Evolutionary conservation across 2,888 invertebrate species (phyloP), one percentile per base, ranked within the genome.

Genomic region (Trachelus troglodyta): DNA sequence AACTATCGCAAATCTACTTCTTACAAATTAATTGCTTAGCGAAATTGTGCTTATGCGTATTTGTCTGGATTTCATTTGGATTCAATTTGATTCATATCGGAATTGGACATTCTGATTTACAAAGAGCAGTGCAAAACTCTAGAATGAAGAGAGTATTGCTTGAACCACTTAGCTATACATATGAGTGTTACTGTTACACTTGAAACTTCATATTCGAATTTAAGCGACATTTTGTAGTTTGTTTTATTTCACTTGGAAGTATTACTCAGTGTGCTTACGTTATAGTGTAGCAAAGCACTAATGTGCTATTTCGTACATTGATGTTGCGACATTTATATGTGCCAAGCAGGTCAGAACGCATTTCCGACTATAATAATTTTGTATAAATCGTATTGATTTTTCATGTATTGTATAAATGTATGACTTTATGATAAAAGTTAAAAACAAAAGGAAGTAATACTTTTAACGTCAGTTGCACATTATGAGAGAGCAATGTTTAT

Each of bases 11-110:
- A 56, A 9, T 9, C 56, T 56, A 56, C 23, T 56, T 56, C 23
- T 23, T 56, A 56, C 23, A 2, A 0, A 9, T 23, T 56, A 56
- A 56, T 56, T 56, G 23, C 23, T 78, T 82, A 73, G 76, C 76
- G 77, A 74, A 84, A 75, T 82, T 83, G 81, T 83, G 79, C 80
- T 79, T 79, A 74, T 80, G 76, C 79, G 34, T 80, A 81, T 78
- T 82, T 80, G 78, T 69, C 76, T 82, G 68, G 74, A 77, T 73
- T 77, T 83, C 80, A 69, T 81, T 77, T 81, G 79, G 78, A 81
- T 82, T 81, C 78, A 68, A 79, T 87, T 84, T 83, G 82, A 87
- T 86, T 84, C 78, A 79, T 79, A 35, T 56, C 23, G 9, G 23
- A 6, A 56, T 56, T 1, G 56, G 56, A 56, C 56, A 56, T 56